Base-by-base conservation (phyloP, 2,797 vertebrate species). In the Micrastur ruficollis region DNA sequence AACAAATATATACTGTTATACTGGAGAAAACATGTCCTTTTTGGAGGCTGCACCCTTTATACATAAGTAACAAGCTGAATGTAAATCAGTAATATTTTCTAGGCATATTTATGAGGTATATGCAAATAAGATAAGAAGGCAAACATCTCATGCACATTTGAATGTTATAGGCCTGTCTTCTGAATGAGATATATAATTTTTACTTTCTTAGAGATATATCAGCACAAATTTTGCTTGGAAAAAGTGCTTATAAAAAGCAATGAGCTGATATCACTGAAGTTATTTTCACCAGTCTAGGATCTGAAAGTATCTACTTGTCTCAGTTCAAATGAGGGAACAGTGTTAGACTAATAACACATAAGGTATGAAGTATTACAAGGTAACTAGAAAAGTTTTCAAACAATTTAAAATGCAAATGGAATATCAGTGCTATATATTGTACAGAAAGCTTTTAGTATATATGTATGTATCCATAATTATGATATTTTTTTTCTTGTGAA, bases 61-160 rank as follows among this genome's bases (percentile, higher is more conserved):
- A 96, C 87, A 84, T 72, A 95, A 97, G 95, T 96, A 97, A 96
- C 36, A 94, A 90, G 93, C 97, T 91, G 81, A 96, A 96, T 97
- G 93, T 96, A 98, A 97, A 97, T 97, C 85, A 97, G 92, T 94
- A 96, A 95, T 96, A 95, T 98, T 97, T 97, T 97, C 95, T 97
- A 95, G 91, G 93, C 96, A 97, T 96, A 93, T 83, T 98, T 97
- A 97, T 98, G 96, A 98, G 94, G 92, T 97, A 97, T 87, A 98
- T 98, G 97, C 97, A 98, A 98, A 98, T 96, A 97, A 97, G 94
- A 29, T 20, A 95, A 92, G 95, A 96, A 98, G 92, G 89, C 95
- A 98, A 97, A 96, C 94, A 95, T 96, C 87, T 96, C 95, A 92
- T 97, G 95, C 86, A 96, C 87, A 97, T 96, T 87, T 97, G 84